A percentile compares a stretch with the other conserved stretches of the same genome.
phyloP scores from a whole-genome alignment of 2,797 vertebrate genomes.

The Cryptoblepharus egeriae region DNA sequence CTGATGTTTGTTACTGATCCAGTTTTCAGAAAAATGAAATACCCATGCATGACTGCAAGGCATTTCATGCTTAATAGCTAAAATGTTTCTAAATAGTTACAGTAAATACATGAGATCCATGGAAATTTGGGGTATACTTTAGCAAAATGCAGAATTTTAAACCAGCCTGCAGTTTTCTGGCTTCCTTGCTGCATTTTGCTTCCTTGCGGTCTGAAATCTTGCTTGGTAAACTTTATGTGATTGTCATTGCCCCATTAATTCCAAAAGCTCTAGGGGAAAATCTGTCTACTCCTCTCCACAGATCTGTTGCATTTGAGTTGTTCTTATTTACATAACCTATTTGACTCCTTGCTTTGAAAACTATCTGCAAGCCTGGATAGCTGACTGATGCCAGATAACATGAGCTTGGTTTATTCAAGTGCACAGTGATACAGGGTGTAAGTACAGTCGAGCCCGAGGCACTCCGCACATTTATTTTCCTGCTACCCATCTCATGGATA shows the following conservation, averaged over 20 bases:
- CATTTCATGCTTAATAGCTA: background rate
- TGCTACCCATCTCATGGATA: background rate
- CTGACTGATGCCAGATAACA: constrained; percentile 12
- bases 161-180: background rate
- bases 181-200: constrained; percentile 7
- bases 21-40: background rate
- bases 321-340: constrained; percentile 65
- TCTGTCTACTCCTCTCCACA: constrained; percentile 33
- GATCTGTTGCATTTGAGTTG: constrained; percentile 32
- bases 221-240: background rate
- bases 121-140: background rate
- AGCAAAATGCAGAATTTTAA: background rate
- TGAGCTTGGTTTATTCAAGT: background rate
- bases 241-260: constrained; percentile 53
- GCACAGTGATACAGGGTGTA: constrained; percentile 24
- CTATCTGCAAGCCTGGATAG: constrained; percentile 30
- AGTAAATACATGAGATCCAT: background rate
- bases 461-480: constrained; percentile 39
- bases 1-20: background rate
- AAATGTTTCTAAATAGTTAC: background rate
- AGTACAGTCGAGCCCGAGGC: background rate
- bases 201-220: constrained; percentile 27
- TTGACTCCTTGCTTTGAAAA: constrained; percentile 31
- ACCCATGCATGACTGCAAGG: background rate
- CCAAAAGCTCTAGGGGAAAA: constrained; percentile 54